Evolutionary conservation across 2,797 vertebrate species (phyloP).

Genomic region (Artibeus lituratus): DNA sequence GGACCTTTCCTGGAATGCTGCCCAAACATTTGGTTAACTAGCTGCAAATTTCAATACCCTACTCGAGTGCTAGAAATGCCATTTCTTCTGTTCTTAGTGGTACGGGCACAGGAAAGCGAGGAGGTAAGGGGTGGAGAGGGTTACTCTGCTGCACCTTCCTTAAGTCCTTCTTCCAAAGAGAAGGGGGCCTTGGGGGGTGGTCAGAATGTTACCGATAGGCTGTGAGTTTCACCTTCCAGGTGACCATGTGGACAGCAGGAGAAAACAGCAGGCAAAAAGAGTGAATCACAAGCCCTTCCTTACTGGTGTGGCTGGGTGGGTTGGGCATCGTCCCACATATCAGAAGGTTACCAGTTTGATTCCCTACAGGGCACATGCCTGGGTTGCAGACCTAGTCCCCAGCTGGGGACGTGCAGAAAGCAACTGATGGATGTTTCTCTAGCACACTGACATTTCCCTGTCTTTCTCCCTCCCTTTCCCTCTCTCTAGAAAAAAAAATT

Average conservation of each 20-base stretch:
- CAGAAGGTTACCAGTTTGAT: too few relatives aligned
- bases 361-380: too few relatives aligned
- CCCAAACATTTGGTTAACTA: neutral
- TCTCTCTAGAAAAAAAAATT: too few relatives aligned
- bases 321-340: too few relatives aligned
- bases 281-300: neutral
- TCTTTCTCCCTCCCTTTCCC: too few relatives aligned
- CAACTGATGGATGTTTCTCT: too few relatives aligned
- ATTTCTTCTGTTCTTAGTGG: neutral
- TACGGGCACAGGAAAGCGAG: neutral
- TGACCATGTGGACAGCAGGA: neutral
- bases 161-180: neutral
- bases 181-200: neutral
- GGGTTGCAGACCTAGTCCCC: too few relatives aligned
- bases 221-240: neutral
- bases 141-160: neutral
- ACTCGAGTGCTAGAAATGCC: neutral
- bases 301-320: too few relatives aligned
- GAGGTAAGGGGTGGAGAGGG: neutral
- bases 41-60: neutral
- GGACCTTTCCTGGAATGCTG: neutral
- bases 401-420: too few relatives aligned
- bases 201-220: neutral
- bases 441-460: too few relatives aligned
- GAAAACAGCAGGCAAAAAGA: neutral